Conservation (phyloP, 2,797 vertebrate genomes). For the Oreochromis grahami region DNA sequence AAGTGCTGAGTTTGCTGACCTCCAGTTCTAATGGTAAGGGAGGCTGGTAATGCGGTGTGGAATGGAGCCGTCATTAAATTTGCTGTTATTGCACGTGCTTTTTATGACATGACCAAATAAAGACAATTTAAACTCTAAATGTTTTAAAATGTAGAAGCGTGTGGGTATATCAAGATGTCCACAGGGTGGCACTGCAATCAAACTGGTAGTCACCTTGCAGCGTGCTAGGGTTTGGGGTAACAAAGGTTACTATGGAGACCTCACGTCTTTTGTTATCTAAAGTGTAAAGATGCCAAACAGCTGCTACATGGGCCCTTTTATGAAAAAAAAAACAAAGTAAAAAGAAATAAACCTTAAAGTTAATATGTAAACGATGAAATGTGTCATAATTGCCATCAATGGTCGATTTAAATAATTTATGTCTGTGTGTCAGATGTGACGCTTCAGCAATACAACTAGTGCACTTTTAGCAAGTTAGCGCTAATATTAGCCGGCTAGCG, state of each 20-base stretch:
- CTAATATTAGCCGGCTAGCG: not conserved
- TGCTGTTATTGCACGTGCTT: not conserved
- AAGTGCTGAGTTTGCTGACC: not conserved
- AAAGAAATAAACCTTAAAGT: not conserved
- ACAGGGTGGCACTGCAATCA: constrained; percentile 32
- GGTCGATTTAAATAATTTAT: not conserved
- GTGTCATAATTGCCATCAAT: not conserved
- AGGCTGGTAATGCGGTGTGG: not conserved
- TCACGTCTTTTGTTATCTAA: constrained; percentile 64
- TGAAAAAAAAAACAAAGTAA: not conserved
- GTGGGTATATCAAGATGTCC: not conserved
- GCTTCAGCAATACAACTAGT: not conserved
- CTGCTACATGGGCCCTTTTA: not conserved
- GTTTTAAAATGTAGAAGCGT: not conserved
- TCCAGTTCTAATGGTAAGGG: not conserved
- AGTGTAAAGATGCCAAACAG: not conserved
- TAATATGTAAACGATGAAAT: not conserved
- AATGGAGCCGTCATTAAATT: not conserved
- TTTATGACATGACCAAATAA: not conserved
- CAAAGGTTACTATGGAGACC: constrained; percentile 79
- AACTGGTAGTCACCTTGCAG: not conserved
- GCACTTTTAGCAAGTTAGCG: not conserved
- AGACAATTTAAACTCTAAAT: not conserved
- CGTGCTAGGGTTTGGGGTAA: constrained; percentile 53
- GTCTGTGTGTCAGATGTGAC: not conserved